Percentiles rank a stretch among this genome's conserved stretches.
These are phyloP conservation scores for Nycticorax nycticorax DNA, from an alignment of 2,113 vertebrate species.

Conservation along the genomic window DNA sequence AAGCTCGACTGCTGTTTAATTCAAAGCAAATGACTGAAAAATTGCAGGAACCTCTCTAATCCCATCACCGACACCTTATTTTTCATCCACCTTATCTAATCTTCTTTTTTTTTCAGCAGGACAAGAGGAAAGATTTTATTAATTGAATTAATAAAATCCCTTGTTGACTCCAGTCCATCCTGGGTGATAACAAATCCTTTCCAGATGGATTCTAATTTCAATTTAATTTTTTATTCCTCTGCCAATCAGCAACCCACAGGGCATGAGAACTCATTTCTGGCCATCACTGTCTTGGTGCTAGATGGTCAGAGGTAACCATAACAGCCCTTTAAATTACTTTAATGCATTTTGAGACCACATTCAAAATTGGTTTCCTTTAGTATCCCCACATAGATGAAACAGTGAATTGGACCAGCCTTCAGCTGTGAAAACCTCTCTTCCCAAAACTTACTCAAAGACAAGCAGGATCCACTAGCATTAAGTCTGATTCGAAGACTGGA, in stretches of 20 bases:
- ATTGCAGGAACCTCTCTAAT: slow-evolving; percentile 25
- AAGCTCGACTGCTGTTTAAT: neutral
- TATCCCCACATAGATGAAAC: neutral
- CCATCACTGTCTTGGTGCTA: neutral
- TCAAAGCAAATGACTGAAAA: slow-evolving; percentile 21
- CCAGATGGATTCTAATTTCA: slow-evolving; percentile 42
- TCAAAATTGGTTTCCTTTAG: neutral
- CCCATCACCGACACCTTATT: neutral
- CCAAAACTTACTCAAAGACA: neutral
- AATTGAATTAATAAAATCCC: slow-evolving; percentile 60
- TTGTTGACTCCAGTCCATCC: slow-evolving; percentile 33
- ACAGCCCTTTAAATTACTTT: neutral
- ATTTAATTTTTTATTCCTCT: neutral
- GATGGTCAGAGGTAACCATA: neutral
- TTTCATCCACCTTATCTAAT: slow-evolving; percentile 5
- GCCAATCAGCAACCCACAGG: neutral
- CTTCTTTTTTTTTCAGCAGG: neutral
- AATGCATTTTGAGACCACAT: neutral
- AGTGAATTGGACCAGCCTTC: neutral
- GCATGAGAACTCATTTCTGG: neutral
- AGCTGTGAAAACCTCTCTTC: neutral
- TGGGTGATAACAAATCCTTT: slow-evolving; percentile 51
- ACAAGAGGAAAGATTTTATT: slow-evolving; percentile 36
- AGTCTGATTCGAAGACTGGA: neutral
- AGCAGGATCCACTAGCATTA: neutral